A percentile compares a stretch with the other conserved stretches of the same genome.
Conservation (phyloP, 1,140 invertebrate genomes). For the Drosophila lowei region DNA sequence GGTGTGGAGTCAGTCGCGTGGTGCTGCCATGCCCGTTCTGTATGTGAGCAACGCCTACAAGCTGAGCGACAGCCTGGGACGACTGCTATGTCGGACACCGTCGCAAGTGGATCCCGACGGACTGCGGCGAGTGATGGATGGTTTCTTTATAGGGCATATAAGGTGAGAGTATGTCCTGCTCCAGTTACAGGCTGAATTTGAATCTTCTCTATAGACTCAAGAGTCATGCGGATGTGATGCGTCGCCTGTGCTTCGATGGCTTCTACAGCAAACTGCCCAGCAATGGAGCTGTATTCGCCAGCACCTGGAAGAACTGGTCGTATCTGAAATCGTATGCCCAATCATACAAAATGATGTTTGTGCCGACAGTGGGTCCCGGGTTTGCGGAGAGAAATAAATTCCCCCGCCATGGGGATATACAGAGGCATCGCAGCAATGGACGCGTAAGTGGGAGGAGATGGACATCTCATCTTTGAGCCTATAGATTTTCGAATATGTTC, state of each 20-base stretch:
- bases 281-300: slow-evolving; percentile 86
- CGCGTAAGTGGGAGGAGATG: slow-evolving; percentile 41
- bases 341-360: slow-evolving; percentile 85
- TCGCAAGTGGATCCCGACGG: slow-evolving; percentile 80
- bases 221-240: slow-evolving; percentile 75
- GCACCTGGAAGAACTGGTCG: slow-evolving; percentile 87
- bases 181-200: background rate
- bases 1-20: slow-evolving; percentile 82
- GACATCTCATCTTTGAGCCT: background rate
- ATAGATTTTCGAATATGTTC: too few relatives aligned
- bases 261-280: slow-evolving; percentile 87
- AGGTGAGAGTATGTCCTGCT: slow-evolving; percentile 63
- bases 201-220: slow-evolving; percentile 57
- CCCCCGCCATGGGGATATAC: slow-evolving; percentile 85
- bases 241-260: slow-evolving; percentile 85
- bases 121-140: slow-evolving; percentile 84
- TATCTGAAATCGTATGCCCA: slow-evolving; percentile 85
- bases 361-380: slow-evolving; percentile 86
- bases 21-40: slow-evolving; percentile 84
- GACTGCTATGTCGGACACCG: slow-evolving; percentile 83
- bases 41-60: slow-evolving; percentile 86
- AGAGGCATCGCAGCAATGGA: slow-evolving; percentile 85
- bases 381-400: slow-evolving; percentile 86
- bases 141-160: slow-evolving; percentile 85
- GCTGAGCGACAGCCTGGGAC: slow-evolving; percentile 84